A percentile compares a stretch with the other conserved stretches of the same genome.
These are phyloP conservation scores for Trididemnum miniatum DNA, from an alignment of 23 tunicate genomes.

Conservation along the genomic window DNA sequence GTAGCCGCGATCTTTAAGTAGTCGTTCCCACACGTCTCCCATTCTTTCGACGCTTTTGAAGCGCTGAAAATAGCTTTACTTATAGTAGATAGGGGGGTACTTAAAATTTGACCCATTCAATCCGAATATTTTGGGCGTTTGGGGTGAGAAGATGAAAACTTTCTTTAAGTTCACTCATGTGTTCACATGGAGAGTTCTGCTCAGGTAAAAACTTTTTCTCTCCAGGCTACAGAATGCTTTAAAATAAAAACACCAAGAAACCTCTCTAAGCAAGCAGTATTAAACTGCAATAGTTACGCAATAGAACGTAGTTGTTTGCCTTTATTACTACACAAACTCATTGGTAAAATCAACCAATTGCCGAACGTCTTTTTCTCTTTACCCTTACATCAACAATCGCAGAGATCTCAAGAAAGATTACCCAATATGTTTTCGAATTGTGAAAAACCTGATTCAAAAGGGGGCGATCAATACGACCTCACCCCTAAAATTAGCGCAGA, in stretches of 20 bases:
- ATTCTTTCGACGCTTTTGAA: constrained; percentile 46
- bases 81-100: neutral
- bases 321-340: neutral
- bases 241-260: neutral
- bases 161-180: neutral
- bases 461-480: too few relatives aligned
- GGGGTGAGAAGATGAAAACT: neutral
- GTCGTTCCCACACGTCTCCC: constrained; percentile 87
- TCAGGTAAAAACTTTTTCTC: neutral
- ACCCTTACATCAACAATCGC: too few relatives aligned
- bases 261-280: too few relatives aligned
- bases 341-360: too few relatives aligned
- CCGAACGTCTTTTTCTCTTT: too few relatives aligned
- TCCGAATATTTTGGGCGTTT: neutral
- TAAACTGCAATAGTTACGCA: constrained; percentile 14
- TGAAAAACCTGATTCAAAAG: too few relatives aligned
- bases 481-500: too few relatives aligned
- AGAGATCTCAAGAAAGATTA: too few relatives aligned
- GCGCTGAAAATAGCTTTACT: neutral
- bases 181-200: constrained; percentile 24
- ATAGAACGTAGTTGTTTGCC: neutral
- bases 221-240: constrained; percentile 10
- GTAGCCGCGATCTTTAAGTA: constrained; percentile 78
- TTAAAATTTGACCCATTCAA: constrained; percentile 24
- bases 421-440: too few relatives aligned